Conservation (phyloP, 92 coral and sea anemone genomes). For the Bergia puertoricense region DNA sequence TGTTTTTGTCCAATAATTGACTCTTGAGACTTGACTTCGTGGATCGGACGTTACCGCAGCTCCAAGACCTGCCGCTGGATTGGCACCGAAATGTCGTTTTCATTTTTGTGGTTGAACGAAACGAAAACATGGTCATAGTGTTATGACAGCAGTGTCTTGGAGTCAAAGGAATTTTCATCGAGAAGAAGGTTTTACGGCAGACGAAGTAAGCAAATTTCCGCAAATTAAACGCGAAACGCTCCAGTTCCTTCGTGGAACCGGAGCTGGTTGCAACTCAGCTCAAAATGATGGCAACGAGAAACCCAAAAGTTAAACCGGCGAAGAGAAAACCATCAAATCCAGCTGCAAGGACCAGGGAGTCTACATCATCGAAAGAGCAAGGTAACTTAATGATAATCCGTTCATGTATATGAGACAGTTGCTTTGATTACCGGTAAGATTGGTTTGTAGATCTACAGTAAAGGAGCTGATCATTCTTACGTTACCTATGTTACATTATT, state of each 20-base stretch:
- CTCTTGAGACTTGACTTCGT: neutral
- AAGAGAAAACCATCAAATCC: conserved; percentile 34
- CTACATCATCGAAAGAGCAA: conserved; percentile 34
- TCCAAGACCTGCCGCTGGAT: neutral
- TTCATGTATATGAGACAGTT: neutral
- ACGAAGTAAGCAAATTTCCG: neutral
- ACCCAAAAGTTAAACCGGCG: conserved; percentile 36
- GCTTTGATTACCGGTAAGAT: neutral
- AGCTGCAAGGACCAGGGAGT: conserved; percentile 9
- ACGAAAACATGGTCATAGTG: conserved; percentile 6
- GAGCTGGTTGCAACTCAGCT: neutral
- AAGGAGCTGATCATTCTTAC: neutral
- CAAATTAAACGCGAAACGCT: neutral
- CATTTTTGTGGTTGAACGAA: conserved; percentile 20
- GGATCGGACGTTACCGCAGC: neutral
- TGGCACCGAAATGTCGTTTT: conserved; percentile 14
- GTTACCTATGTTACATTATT: no score
- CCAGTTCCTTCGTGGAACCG: conserved; percentile 8
- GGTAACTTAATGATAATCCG: neutral
- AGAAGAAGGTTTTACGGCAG: neutral
- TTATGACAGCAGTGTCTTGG: conserved; percentile 27
- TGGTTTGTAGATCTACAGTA: neutral
- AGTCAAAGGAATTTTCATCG: conserved; percentile 37
- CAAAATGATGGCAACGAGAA: conserved; percentile 42
- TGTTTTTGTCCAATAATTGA: neutral